phyloP scores from a whole-genome alignment of 2,797 vertebrate species.

The Platalea minor region DNA sequence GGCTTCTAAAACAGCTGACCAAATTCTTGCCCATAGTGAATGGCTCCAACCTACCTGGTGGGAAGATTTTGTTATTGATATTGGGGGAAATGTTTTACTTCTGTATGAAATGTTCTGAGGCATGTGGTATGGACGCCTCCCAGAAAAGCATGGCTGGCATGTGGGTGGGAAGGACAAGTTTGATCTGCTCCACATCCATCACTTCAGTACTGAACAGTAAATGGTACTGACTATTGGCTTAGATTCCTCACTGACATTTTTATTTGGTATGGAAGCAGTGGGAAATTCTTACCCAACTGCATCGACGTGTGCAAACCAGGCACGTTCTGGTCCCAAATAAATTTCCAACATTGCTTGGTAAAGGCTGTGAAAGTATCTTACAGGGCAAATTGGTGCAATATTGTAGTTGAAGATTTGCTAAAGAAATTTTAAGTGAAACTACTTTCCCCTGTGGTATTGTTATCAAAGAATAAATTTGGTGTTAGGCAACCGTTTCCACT shows the following conservation, averaged over 20 bases:
- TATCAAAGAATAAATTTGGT: not conserved
- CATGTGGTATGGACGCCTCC: not conserved
- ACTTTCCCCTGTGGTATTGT: not conserved
- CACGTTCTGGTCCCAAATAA: not conserved
- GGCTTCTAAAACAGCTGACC: not conserved
- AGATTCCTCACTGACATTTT: not conserved
- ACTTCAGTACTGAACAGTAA: not conserved
- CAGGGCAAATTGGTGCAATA: not conserved
- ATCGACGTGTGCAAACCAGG: not conserved
- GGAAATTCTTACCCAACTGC: not conserved
- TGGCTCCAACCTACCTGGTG: not conserved
- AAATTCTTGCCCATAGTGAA: not conserved
- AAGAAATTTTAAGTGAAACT: not conserved
- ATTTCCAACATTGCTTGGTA: not conserved
- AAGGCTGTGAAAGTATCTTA: not conserved
- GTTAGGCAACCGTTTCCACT: not conserved
- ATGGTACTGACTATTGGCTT: not conserved
- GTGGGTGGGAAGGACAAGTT: not conserved
- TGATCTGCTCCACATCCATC: not conserved
- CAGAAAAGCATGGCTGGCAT: not conserved
- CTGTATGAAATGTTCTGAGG: not conserved
- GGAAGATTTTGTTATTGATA: not conserved
- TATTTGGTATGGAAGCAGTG: not conserved
- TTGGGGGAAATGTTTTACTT: not conserved
- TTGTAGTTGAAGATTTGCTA: not conserved